Evolutionary conservation across 2,797 vertebrate genomes (phyloP).

Genomic region (Notoglanidium macrostoma): DNA sequence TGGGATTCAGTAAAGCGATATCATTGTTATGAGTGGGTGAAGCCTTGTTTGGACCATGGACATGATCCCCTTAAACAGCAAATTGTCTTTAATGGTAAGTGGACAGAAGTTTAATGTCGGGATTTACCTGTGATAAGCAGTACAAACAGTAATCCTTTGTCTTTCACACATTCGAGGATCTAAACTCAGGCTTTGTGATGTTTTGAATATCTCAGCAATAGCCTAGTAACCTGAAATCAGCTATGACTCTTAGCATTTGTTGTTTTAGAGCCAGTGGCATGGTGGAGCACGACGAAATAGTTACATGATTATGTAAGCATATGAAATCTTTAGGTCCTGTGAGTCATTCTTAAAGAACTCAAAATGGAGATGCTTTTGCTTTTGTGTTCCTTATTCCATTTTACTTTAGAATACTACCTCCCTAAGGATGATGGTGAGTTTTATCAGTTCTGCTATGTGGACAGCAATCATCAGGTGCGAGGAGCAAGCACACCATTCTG

Average conservation of each 20-base stretch:
- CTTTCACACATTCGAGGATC: slow-evolving; percentile 6
- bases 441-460: slow-evolving; percentile 95
- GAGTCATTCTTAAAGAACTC: background rate
- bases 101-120: background rate
- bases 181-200: slow-evolving; percentile 39
- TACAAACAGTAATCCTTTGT: background rate
- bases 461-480: slow-evolving; percentile 77
- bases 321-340: background rate
- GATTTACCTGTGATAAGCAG: background rate
- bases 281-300: background rate
- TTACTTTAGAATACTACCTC: slow-evolving; percentile 83
- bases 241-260: slow-evolving; percentile 19
- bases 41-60: slow-evolving; percentile 58
- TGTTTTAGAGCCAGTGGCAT: background rate
- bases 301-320: slow-evolving; percentile 10
- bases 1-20: slow-evolving; percentile 88
- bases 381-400: background rate
- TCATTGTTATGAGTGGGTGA: slow-evolving; percentile 86
- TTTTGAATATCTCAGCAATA: slow-evolving; percentile 4
- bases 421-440: slow-evolving; percentile 86
- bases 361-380: background rate
- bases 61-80: slow-evolving; percentile 59
- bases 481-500: slow-evolving; percentile 90
- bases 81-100: slow-evolving; percentile 83
- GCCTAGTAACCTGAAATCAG: background rate